Conservation (phyloP, 2,797 vertebrate genomes). For the Novumbra hubbsi region DNA sequence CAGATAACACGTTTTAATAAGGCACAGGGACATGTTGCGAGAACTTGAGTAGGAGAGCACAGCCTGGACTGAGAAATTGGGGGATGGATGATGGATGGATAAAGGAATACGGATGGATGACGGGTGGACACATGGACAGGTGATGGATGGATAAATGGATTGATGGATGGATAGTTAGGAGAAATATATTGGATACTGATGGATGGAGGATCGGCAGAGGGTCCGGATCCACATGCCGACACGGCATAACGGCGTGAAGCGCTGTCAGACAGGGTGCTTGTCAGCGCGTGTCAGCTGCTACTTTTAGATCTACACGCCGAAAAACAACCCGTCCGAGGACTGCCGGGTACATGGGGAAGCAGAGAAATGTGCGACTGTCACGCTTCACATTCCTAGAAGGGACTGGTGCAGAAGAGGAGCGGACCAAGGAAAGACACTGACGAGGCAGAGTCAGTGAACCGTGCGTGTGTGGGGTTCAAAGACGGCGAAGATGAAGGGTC, state of each 20-base stretch:
- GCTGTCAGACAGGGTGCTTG: background rate
- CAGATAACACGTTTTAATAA: background rate
- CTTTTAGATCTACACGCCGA: background rate
- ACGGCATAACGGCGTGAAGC: background rate
- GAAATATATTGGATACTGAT: too few relatives aligned
- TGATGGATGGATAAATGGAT: too few relatives aligned
- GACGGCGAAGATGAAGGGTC: too few relatives aligned
- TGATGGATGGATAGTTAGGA: too few relatives aligned
- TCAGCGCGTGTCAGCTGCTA: background rate
- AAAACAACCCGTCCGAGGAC: slow-evolving; percentile 1
- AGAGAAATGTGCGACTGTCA: slow-evolving; percentile 49
- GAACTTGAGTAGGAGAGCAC: background rate
- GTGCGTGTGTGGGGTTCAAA: slow-evolving; percentile 13
- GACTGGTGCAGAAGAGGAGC: slow-evolving; percentile 23
- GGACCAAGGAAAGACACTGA: slow-evolving; percentile 24
- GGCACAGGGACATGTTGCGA: background rate
- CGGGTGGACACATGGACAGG: too few relatives aligned
- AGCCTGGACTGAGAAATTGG: background rate
- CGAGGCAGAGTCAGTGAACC: slow-evolving; percentile 31
- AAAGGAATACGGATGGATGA: background rate
- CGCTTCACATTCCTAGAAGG: slow-evolving; percentile 47
- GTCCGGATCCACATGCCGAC: background rate
- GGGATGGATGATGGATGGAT: background rate
- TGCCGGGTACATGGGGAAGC: slow-evolving; percentile 17
- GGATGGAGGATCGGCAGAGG: slow-evolving; percentile 12